Percentiles rank a stretch among this genome's conserved stretches.
Evolutionary conservation across 2,113 vertebrate species (phyloP).

Genomic region (Neodon shergylaensis): DNA sequence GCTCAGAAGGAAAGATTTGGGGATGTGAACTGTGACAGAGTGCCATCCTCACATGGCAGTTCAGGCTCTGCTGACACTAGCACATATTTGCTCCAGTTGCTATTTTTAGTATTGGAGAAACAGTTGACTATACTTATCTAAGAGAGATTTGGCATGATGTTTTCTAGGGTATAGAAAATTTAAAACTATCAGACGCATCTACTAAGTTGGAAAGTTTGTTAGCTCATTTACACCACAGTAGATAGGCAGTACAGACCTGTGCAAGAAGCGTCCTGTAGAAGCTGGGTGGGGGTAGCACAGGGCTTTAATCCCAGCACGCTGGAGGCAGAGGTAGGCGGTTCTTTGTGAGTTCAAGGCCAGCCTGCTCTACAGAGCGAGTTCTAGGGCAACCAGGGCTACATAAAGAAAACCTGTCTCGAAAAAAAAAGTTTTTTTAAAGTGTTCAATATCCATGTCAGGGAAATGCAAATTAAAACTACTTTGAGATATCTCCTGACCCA

Average conservation of each 20-base stretch:
- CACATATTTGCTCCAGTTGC: background rate
- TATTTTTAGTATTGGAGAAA: constrained; percentile 3
- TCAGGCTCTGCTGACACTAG: background rate
- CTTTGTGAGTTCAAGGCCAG: too few relatives aligned
- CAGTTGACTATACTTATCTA: background rate
- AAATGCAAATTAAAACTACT: background rate
- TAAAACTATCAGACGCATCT: background rate
- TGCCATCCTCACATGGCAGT: background rate
- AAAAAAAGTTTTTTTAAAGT: background rate
- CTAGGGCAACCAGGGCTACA: too few relatives aligned
- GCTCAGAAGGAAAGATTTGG: background rate
- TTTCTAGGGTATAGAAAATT: background rate
- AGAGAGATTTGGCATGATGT: background rate
- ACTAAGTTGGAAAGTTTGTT: background rate
- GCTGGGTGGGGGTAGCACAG: too few relatives aligned
- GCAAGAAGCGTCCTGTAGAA: background rate
- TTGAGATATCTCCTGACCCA: background rate
- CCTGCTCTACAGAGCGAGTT: too few relatives aligned
- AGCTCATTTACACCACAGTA: background rate
- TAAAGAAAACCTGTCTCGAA: too few relatives aligned
- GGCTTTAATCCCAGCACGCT: too few relatives aligned
- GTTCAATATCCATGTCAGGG: background rate
- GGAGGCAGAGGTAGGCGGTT: too few relatives aligned
- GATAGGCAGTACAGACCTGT: constrained; percentile 7
- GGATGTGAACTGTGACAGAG: background rate